These are phyloP conservation scores for Drosophila limbata DNA, from an alignment of 2,888 invertebrate species.

Conservation along the genomic window DNA sequence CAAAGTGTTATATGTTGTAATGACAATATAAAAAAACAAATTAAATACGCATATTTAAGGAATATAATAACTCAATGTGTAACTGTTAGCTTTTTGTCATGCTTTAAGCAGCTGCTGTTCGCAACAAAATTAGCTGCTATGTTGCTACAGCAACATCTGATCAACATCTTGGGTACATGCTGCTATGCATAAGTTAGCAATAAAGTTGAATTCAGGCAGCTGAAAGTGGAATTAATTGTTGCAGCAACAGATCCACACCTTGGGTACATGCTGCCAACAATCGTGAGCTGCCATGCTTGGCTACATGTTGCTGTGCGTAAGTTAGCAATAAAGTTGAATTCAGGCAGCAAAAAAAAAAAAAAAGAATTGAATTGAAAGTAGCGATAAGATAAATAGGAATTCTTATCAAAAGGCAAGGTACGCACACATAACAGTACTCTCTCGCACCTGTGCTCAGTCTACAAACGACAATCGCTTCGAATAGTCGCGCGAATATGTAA, in stretches of 20 bases:
- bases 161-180: neutral
- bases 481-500: constrained; percentile 70
- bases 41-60: no score
- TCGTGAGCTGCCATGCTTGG: neutral
- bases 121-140: no score
- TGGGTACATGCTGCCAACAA: constrained; percentile 6
- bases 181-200: constrained; percentile 35
- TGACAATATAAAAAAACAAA: no score
- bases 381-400: constrained; percentile 60
- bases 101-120: neutral
- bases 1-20: no score
- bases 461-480: constrained; percentile 54
- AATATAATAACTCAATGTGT: no score
- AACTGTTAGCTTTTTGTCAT: constrained; percentile 2
- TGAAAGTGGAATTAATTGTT: constrained; percentile 15
- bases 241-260: neutral
- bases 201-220: constrained; percentile 28
- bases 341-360: constrained; percentile 18
- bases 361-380: constrained; percentile 16
- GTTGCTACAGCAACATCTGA: neutral
- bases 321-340: constrained; percentile 39
- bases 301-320: constrained; percentile 24
- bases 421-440: constrained; percentile 4
- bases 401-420: constrained; percentile 47
- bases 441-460: constrained; percentile 48